Percentiles rank a stretch among this genome's conserved stretches.
phyloP scores from a whole-genome alignment of 2,113 vertebrate species.

The Riparia riparia region DNA sequence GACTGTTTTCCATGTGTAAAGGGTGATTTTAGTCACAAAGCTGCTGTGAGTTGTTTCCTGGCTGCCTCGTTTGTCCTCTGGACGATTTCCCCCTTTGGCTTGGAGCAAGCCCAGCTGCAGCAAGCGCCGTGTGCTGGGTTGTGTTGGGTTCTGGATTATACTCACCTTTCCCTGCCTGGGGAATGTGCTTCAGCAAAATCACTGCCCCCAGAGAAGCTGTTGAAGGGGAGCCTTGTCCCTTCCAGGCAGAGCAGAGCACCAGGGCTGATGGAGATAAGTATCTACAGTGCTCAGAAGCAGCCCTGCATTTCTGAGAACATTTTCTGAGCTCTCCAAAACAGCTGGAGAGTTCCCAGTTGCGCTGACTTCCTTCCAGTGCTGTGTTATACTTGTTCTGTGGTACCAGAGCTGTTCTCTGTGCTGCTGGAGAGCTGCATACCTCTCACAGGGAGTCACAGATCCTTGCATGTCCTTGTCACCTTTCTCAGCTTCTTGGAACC shows the following conservation, averaged over 20 bases:
- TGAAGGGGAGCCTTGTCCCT: neutral
- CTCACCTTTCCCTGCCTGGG: neutral
- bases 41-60: neutral
- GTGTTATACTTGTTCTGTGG: rapidly evolving
- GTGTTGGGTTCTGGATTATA: neutral
- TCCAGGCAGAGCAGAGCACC: neutral
- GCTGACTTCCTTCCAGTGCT: neutral
- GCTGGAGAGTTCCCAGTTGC: neutral
- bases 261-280: rapidly evolving
- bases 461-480: neutral
- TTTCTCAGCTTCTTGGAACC: neutral
- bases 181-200: neutral
- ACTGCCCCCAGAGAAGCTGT: neutral
- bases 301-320: neutral
- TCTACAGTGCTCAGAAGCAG: neutral
- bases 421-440: neutral
- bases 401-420: neutral
- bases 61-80: neutral
- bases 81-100: neutral
- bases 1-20: neutral
- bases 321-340: neutral
- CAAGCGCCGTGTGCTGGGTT: neutral
- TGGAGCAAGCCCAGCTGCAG: neutral
- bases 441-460: neutral
- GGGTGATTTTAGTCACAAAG: neutral